Evolutionary conservation across 92 coral and sea anemone species (phyloP), one percentile per base, ranked within the genome.

Genomic region (Actinernus sp.): DNA sequence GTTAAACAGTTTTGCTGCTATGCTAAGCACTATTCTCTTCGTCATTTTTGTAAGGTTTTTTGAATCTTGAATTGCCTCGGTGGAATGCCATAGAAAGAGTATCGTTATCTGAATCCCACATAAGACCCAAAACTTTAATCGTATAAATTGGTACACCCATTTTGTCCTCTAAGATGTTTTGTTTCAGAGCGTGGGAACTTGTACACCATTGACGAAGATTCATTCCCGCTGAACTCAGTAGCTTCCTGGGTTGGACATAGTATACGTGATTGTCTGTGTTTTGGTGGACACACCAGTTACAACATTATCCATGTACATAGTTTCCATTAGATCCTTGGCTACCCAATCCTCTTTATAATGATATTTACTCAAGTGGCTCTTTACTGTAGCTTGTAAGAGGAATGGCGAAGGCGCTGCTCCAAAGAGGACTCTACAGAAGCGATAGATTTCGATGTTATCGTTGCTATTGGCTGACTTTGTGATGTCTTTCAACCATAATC

Each of bases 141-240:
- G 41, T 34, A 6, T 6, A 6, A 6, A 14, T 6, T 14, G 41
- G 8, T 34, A 6, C 41, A 34, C 41, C 14, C 41, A 6, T 28
- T 32, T 75, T 49, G n/a, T n/a, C n/a, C n/a, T n/a, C 41, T 14
- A 6, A 14, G 41, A 34, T 6, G 6, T 34, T 6, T 14, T 34
- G 14, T 6, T 34, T 14, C 6, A 34, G 41, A 14, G 14, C 14
- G 8, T 34, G 6, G 41, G 41, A 6, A 14, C 14, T 34, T 6
- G 41, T 34, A 6, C 8, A 6, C 41, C 41, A 34, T 14, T 34
- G 41, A 6, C 41, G 41, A 6, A 34, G 14, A 34, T 34, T 34
- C 41, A 34, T 34, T 14, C 41, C 41, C 14, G 41, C 41, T 32
- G 63, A 52, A 43, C 55, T 21, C 13, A 73, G 41, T n/a, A 23